Evolutionary conservation across 2,888 invertebrate genomes (phyloP), one percentile per base, ranked within the genome.

Genomic region (Aproaerema taeniolella): DNA sequence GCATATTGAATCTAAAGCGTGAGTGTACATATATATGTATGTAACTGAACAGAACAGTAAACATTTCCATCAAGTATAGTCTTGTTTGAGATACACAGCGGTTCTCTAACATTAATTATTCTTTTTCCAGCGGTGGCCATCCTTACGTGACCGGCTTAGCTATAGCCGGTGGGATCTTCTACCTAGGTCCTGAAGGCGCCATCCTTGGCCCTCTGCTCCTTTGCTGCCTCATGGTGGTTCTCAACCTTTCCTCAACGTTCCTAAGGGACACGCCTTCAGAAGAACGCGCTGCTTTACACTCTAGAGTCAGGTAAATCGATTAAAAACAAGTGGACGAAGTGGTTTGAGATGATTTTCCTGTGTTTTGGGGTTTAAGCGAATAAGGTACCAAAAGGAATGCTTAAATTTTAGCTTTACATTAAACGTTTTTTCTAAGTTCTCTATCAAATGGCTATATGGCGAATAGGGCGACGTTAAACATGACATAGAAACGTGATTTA

Each of bases 161-260:
- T 1, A 97, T 99, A 63, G 98, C 98, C 11, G 99, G 99, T 8
- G 99, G 99, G 32, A 95, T 99, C 66, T 97, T 98, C 80, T 99
- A 97, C 89, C 88, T 98, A 52, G 99, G 99, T 0, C 92, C 97
- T 41, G 96, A 98, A 78, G 99, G 99, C 0, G 98, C 98, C 1
- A 95, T 99, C 52, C 93, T 99, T 43, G 99, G 99, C 0, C 99
- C 99, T 0, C 89, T 99, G 17, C 89, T 99, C 35, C 89, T 99
- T 0, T 99, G 99, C 74, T 95, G 95, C 59, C 91, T 99, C 39
- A 94, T 98, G 80, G 98, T 98, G 1, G 94, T 95, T 10, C 91
- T 97, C 49, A 96, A 97, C 74, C 88, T 97, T 43, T 93, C 92
- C 29, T 91, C 92, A 11, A 88, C 89, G 39, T 88, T 93, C 51